A percentile compares a stretch with the other conserved stretches of the same genome.
Conservation (phyloP, 2,113 vertebrate genomes). For the Thunnus maccoyii region DNA sequence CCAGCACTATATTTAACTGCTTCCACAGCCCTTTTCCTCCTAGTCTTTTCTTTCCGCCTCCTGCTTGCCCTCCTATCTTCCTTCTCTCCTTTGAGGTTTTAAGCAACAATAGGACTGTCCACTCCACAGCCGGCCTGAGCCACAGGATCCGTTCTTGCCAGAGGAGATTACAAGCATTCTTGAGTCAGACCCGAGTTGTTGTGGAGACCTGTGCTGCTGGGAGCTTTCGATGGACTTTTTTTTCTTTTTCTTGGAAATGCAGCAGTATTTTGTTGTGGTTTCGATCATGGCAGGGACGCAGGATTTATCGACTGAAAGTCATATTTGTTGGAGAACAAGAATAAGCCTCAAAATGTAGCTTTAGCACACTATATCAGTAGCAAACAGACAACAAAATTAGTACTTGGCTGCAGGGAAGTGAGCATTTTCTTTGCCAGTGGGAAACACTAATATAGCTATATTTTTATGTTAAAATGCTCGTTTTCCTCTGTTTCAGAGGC, state of each 20-base stretch:
- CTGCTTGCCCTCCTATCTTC: conserved; percentile 60
- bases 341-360: not conserved
- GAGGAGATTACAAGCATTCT: conserved; percentile 78
- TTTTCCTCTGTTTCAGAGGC: not conserved
- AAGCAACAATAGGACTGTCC: conserved; percentile 73
- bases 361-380: not conserved
- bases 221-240: conserved; percentile 26
- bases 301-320: not conserved
- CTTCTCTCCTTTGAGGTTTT: conserved; percentile 72
- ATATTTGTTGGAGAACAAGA: conserved; percentile 6
- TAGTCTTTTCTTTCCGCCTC: conserved; percentile 51
- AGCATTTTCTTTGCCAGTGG: not conserved
- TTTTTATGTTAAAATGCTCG: not conserved
- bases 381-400: not conserved
- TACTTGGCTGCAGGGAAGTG: not conserved
- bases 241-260: not conserved
- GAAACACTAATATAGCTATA: not conserved
- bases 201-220: conserved; percentile 57
- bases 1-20: conserved; percentile 57
- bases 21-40: conserved; percentile 39
- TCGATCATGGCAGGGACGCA: not conserved
- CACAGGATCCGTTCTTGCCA: conserved; percentile 65
- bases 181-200: conserved; percentile 53
- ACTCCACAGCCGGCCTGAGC: conserved; percentile 69
- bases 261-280: not conserved